phyloP scores from a whole-genome alignment of 2,888 invertebrate genomes.

The Stratiomys singularior region DNA sequence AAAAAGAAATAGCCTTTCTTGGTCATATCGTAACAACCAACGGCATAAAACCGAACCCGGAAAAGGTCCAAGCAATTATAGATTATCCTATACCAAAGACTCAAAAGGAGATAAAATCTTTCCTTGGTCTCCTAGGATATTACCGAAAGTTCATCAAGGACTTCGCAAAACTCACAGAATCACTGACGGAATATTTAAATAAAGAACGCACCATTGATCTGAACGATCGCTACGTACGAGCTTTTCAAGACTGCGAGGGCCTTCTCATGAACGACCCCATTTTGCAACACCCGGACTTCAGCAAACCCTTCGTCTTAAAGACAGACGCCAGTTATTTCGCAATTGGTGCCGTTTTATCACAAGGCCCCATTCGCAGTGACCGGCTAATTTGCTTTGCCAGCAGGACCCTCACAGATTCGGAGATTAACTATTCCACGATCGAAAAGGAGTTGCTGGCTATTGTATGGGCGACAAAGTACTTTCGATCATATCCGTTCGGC shows the following conservation, averaged over 20 bases:
- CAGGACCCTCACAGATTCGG: not conserved
- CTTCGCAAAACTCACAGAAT: not conserved
- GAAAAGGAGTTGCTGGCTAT: not conserved
- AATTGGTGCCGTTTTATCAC: not conserved
- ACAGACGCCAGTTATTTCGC: not conserved
- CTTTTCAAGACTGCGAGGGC: not conserved
- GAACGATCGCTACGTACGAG: not conserved
- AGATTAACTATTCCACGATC: not conserved
- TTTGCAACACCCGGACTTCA: not conserved
- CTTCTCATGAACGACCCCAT: constrained; percentile 7
- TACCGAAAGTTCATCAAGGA: not conserved
- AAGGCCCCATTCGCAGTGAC: not conserved
- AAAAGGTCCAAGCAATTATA: not conserved
- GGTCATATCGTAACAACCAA: not conserved
- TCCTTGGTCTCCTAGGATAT: not conserved
- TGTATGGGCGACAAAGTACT: not conserved
- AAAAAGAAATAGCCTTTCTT: not conserved
- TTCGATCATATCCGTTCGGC: not conserved
- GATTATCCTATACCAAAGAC: not conserved
- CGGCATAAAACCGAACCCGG: not conserved
- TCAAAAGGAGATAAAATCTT: not conserved
- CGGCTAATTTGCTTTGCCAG: not conserved
- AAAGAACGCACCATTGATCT: not conserved
- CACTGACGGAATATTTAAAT: not conserved
- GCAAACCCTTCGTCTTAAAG: not conserved